Percentiles rank a stretch among this genome's conserved stretches.
Conservation (phyloP, 1,140 invertebrate species). For the Vanessa tameamea region DNA sequence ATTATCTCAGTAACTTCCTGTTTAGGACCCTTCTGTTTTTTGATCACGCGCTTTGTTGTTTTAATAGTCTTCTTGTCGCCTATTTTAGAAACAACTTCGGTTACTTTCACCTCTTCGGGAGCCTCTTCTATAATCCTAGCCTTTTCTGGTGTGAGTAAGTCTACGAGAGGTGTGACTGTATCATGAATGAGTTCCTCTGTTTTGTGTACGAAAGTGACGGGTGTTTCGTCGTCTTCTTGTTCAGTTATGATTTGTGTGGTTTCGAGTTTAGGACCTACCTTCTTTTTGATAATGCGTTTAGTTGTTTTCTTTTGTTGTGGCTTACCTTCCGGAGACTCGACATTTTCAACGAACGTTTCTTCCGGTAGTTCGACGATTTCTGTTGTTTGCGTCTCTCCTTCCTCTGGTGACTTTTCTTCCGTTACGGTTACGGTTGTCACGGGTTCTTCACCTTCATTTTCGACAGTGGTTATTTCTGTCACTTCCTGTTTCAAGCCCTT, state of each 20-base stretch:
- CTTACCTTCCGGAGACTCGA: conserved; percentile 55
- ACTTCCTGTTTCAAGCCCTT: conserved; percentile 7
- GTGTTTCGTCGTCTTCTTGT: conserved; percentile 47
- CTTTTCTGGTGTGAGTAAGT: conserved; percentile 46
- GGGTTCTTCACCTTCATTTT: conserved; percentile 26
- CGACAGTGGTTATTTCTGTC: conserved; percentile 24
- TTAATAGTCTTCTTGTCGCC: not conserved
- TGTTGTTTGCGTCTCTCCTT: conserved; percentile 8
- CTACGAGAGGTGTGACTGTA: conserved; percentile 35
- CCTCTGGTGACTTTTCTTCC: conserved; percentile 17
- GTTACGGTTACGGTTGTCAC: conserved; percentile 30
- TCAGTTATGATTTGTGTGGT: conserved; percentile 34
- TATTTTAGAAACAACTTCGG: not conserved
- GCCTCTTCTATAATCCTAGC: conserved; percentile 54
- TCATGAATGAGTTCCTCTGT: conserved; percentile 55
- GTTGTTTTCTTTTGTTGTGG: conserved; percentile 63
- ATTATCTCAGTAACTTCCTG: conserved; percentile 3
- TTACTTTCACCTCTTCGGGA: conserved; percentile 65
- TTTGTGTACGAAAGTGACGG: conserved; percentile 43
- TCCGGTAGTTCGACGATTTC: conserved; percentile 35
- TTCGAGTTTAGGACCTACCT: conserved; percentile 58
- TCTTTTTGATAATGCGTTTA: conserved; percentile 63
- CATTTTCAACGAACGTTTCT: conserved; percentile 37
- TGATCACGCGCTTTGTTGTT: conserved; percentile 42
- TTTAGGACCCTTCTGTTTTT: not conserved